Conservation (phyloP, 2,113 vertebrate genomes). For the Indicator maculatus region DNA sequence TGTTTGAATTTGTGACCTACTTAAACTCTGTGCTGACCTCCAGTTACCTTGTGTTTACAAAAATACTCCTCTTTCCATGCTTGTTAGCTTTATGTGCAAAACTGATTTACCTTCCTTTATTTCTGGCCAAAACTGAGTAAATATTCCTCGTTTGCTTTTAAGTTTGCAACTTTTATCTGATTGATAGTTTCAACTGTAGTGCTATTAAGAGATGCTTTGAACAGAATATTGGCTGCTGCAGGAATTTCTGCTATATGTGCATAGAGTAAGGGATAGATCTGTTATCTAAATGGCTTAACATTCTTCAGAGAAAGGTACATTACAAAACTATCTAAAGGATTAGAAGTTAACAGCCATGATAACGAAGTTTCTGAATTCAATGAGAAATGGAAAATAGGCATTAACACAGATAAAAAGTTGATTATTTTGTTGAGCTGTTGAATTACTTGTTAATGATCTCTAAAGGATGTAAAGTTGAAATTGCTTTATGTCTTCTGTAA, state of each 20-base stretch:
- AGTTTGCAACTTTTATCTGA: background rate
- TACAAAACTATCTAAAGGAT: background rate
- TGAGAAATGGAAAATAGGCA: background rate
- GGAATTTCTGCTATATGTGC: background rate
- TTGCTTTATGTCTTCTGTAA: accelerated
- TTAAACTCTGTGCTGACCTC: background rate
- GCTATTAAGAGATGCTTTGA: background rate
- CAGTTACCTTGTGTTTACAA: background rate
- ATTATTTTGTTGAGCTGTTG: background rate
- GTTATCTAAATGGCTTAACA: background rate
- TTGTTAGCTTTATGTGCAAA: background rate
- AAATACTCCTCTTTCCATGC: background rate
- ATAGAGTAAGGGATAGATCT: background rate
- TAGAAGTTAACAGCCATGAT: background rate
- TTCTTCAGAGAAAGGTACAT: background rate
- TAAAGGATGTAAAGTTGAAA: background rate
- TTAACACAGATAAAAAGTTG: background rate
- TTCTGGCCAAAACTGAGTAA: background rate
- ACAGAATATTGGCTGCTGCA: background rate
- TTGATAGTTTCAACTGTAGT: background rate
- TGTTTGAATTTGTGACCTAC: background rate
- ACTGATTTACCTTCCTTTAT: background rate
- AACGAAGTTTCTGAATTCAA: background rate
- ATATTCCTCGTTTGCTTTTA: background rate
- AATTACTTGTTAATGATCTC: background rate